These are phyloP conservation scores for Synergus gifuensis DNA, from an alignment of 2,888 invertebrate species.

Conservation along the genomic window DNA sequence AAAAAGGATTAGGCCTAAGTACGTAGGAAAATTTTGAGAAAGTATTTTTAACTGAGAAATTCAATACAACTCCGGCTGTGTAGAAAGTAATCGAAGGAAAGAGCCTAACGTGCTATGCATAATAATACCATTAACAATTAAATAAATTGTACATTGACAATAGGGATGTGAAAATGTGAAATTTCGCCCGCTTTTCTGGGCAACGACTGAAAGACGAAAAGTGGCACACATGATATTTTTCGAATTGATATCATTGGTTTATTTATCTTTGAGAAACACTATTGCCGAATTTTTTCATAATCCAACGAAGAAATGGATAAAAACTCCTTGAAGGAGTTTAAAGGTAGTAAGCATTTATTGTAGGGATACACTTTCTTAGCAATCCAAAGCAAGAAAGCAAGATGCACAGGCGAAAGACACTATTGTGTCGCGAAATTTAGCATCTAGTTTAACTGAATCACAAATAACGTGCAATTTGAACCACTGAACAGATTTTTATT, in stretches of 20 bases:
- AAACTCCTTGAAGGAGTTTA: not conserved
- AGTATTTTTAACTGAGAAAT: constrained; percentile 34
- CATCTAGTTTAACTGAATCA: not conserved
- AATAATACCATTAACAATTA: not conserved
- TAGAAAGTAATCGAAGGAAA: constrained; percentile 10
- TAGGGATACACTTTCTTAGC: not conserved
- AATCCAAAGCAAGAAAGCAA: not conserved
- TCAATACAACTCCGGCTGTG: constrained; percentile 17
- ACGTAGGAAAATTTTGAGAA: not conserved
- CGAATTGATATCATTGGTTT: not conserved
- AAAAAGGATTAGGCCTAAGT: not conserved
- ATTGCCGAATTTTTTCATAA: not conserved
- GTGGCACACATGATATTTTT: not conserved
- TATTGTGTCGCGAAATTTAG: not conserved
- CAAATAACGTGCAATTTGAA: constrained; percentile 22
- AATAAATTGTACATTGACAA: constrained; percentile 29
- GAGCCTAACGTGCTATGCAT: constrained; percentile 19
- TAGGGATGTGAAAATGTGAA: not conserved
- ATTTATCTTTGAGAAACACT: not conserved
- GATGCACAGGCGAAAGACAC: not conserved
- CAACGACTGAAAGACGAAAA: constrained; percentile 24
- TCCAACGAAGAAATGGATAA: not conserved
- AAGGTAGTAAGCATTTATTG: not conserved
- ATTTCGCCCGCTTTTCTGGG: constrained; percentile 11
- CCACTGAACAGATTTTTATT: constrained; percentile 28